Evolutionary conservation across 2,888 invertebrate genomes (phyloP).

Genomic region (Fragum whitleyi): DNA sequence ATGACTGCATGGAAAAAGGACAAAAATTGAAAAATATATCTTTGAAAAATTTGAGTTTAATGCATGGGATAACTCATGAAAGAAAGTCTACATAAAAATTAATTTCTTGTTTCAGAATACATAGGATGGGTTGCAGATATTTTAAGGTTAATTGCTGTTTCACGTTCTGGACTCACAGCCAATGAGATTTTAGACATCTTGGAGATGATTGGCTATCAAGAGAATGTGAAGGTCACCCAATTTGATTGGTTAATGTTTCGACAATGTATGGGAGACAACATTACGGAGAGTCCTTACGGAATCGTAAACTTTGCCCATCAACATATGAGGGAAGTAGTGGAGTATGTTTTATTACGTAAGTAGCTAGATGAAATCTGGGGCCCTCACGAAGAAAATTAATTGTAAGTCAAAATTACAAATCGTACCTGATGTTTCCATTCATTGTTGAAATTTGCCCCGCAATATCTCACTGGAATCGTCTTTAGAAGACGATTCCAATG

Average conservation of each 20-base stretch:
- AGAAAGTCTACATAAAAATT: no score
- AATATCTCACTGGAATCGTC: no score
- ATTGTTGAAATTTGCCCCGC: no score
- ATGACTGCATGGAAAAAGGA: no score
- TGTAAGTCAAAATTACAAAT: no score
- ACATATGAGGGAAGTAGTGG: slow-evolving; percentile 76
- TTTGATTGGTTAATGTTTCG: slow-evolving; percentile 82
- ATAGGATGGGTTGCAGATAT: slow-evolving; percentile 83
- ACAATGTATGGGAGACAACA: slow-evolving; percentile 69
- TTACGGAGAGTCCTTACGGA: slow-evolving; percentile 79
- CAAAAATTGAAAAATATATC: no score
- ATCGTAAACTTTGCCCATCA: slow-evolving; percentile 79
- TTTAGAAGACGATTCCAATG: no score
- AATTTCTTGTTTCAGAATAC: slow-evolving; percentile 67
- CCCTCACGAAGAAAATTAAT: no score
- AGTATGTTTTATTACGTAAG: slow-evolving; percentile 81
- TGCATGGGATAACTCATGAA: no score
- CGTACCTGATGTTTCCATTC: no score
- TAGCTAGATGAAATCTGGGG: no score
- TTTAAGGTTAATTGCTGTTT: slow-evolving; percentile 81
- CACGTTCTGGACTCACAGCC: slow-evolving; percentile 80
- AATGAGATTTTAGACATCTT: slow-evolving; percentile 79
- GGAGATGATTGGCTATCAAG: slow-evolving; percentile 79
- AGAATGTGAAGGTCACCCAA: slow-evolving; percentile 73
- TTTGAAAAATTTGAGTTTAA: no score